Conservation (phyloP, 1,140 invertebrate genomes). For the Drosophila tani region DNA sequence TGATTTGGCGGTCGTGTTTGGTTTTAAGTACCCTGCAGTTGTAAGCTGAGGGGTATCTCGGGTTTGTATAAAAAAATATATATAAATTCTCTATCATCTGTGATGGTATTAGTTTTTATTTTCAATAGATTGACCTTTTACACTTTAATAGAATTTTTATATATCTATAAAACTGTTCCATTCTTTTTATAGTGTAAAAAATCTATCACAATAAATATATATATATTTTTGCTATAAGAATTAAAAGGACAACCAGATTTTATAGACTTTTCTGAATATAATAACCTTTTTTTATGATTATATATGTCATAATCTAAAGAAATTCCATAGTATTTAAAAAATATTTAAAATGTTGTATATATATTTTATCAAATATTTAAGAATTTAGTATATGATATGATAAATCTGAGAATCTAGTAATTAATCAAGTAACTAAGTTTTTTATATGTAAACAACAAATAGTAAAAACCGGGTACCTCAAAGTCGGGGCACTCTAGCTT, state of each 20-base stretch:
- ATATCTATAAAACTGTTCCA: no score
- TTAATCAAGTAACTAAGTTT: neutral
- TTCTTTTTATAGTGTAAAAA: no score
- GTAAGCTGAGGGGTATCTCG: neutral
- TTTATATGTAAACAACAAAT: neutral
- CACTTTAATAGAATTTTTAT: neutral
- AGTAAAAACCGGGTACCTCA: neutral
- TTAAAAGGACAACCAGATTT: no score
- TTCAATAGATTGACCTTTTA: neutral
- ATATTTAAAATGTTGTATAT: neutral
- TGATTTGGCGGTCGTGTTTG: conserved; percentile 78
- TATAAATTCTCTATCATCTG: neutral
- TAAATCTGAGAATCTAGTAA: neutral
- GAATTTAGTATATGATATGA: neutral
- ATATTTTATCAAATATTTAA: neutral
- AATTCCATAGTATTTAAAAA: neutral
- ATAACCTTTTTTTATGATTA: neutral
- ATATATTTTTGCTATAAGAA: no score
- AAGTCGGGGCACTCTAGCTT: neutral
- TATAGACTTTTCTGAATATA: no score
- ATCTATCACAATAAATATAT: no score
- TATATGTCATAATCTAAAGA: no score
- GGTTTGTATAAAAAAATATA: no score
- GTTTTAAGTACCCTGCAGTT: conserved; percentile 11
- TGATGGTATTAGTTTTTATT: conserved; percentile 9